These are phyloP conservation scores for Protophormia terraenovae DNA, from an alignment of 2,888 invertebrate genomes.

Conservation along the genomic window DNA sequence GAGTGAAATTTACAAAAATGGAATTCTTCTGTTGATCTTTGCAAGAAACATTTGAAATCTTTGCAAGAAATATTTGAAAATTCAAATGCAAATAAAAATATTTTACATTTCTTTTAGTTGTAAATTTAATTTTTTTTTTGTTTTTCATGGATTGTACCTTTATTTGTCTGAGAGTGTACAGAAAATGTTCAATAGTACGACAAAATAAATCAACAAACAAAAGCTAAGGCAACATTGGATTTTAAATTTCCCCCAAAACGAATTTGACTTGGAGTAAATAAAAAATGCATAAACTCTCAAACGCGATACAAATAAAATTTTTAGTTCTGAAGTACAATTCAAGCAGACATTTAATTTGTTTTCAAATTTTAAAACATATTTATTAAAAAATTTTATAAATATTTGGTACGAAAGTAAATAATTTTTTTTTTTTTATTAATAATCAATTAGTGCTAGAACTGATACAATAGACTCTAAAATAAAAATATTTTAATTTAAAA, in stretches of 20 bases:
- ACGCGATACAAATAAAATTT: not conserved
- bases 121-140: no score
- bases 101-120: no score
- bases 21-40: no score
- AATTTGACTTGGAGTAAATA: slow-evolving; percentile 17
- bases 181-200: slow-evolving; percentile 7
- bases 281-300: not conserved
- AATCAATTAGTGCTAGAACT: no score
- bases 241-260: slow-evolving; percentile 22
- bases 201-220: slow-evolving; percentile 42
- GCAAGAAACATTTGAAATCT: no score
- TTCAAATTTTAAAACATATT: slow-evolving; percentile 28
- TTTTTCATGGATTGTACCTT: not conserved
- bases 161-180: slow-evolving; percentile 4
- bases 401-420: not conserved
- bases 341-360: slow-evolving; percentile 17
- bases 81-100: no score
- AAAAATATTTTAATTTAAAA: no score
- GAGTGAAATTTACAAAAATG: no score
- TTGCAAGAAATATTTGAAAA: no score
- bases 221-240: slow-evolving; percentile 53
- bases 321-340: slow-evolving; percentile 27
- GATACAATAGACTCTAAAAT: no score
- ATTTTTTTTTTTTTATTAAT: not conserved
- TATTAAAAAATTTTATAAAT: not conserved